Base-by-base conservation (phyloP, 2,797 vertebrate genomes). In the Mastacembelus armatus region DNA sequence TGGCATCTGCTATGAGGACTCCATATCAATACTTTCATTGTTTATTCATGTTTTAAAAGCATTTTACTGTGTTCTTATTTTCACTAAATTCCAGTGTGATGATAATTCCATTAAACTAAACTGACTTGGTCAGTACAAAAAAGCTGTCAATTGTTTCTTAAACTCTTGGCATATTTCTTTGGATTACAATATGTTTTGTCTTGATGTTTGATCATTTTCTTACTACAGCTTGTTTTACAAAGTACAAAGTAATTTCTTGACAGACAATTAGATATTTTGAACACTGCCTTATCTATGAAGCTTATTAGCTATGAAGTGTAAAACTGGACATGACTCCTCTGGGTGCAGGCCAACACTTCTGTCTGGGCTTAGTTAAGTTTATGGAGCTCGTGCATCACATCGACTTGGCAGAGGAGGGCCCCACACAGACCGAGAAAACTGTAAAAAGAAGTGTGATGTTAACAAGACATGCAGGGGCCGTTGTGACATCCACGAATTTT, bases 361-460 rank as follows among this genome's bases (percentile, higher is more conserved):
- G 56, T 79, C 66, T 66, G 66, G 72, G 83, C 77, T 84, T 85
- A 74, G 78, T 76, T 76, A 85, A 82, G 70, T 90, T 88, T 83
- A 77, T 30, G 27, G 63, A 82, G 83, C 77, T 82, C 52, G 68
- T 78, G 76, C 80, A 78, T 77, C 74, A 70, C 76, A 47, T 74
- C 22, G 43, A 62, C 48, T 83, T 82, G 82, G 82, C 84, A 83
- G 51, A 66, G 44, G 45, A 74, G 40, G 51, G 29, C 54, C 59
- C 15, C 48, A 49, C 67, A 59, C 43, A 78, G 36, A 74, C 52
- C 62, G 40, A 77, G 66, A 63, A 63, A 85, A 75, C 68, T 74
- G 73, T 68, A 71, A 84, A 84, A 76, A 78, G 57, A 26, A 85
- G 66, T 67, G 77, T 29, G 66, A 75, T 73, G 80, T 52, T 79